phyloP scores from a whole-genome alignment of 2,797 vertebrate genomes.

The Protonibea diacanthus region DNA sequence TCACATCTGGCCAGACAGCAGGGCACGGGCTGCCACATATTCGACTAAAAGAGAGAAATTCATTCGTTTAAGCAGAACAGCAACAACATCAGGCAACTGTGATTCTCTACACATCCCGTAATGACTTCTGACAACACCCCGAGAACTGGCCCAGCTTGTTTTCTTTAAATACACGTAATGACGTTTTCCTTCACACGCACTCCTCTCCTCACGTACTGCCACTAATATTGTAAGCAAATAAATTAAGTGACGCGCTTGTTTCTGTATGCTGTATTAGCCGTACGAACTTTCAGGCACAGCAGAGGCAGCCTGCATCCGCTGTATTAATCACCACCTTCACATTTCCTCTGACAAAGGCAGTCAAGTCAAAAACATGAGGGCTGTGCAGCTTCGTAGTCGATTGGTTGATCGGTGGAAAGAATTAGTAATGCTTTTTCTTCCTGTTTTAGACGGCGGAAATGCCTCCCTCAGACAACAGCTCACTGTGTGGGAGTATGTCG shows the following conservation, averaged over 20 bases:
- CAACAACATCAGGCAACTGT: neutral
- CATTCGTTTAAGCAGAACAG: conserved; percentile 1
- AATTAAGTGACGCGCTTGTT: neutral
- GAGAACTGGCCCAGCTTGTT: conserved; percentile 18
- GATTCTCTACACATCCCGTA: neutral
- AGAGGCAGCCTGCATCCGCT: neutral
- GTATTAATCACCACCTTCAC: conserved; percentile 14
- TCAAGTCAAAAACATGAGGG: conserved; percentile 3
- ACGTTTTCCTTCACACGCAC: neutral
- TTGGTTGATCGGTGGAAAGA: neutral
- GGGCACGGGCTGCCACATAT: conserved; percentile 98
- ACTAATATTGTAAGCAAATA: neutral
- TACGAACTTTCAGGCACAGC: neutral
- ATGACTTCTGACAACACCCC: conserved; percentile 4
- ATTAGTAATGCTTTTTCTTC: neutral
- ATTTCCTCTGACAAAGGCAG: conserved; percentile 13
- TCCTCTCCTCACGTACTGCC: neutral
- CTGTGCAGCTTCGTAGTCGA: neutral
- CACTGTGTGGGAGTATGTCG: neutral
- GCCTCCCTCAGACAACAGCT: neutral
- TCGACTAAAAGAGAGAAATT: conserved; percentile 83
- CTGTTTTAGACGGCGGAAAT: neutral
- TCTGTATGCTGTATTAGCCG: neutral
- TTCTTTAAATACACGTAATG: neutral
- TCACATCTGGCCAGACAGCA: conserved; percentile 98